Base-by-base conservation (phyloP, 2,113 vertebrate genomes). In the Rousettus leschenaultii region DNA sequence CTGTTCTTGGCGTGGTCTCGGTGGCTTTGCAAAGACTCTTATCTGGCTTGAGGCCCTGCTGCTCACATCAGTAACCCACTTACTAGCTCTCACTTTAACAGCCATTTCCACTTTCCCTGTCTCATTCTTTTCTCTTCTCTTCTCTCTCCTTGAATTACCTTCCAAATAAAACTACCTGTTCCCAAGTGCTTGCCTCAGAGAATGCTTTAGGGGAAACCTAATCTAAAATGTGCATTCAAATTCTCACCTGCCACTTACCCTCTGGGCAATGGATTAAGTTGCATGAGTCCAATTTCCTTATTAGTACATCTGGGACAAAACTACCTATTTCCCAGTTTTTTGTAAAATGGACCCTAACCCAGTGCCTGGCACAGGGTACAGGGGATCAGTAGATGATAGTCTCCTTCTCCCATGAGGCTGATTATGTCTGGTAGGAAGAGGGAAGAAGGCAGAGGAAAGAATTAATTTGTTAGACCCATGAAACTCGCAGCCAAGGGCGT, bases 1-100 rank as follows among this genome's bases (percentile, higher is more conserved):
- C 3, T 15, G 15, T 12, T 86, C n/a, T 74, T 2, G 1, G 21
- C 30, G 2, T 1, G 53, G 55, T 5, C 53, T 38, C 12, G 0
- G 5, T 18, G 38, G 0, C 33, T 48, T 30, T 28, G 6, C 38
- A 19, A 22, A 71, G 59, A 84, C 19, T 15, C 35, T 13, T 15
- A 33, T 22, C 19, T 26, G 38, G 35, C 35, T 33, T 24, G 53
- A 74, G 26, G 45, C 30, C 22, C 15, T 68, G 18, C 7, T 38
- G 3, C 45, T 7, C 3, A 38, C 15, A 45, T 48, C 45, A 33
- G 33, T 59, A 22, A 59, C 16, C 45, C 48, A 51, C 5, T 15
- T 19, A 18, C 8, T 53, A 7, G 30, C 30, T 61, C 90, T 86
- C 8, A 9, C 19, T 84, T 88, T 33, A 15, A 22, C 0, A 4